Evolutionary conservation across 2,888 invertebrate genomes (phyloP).

Genomic region (Melinopterus prodromus): DNA sequence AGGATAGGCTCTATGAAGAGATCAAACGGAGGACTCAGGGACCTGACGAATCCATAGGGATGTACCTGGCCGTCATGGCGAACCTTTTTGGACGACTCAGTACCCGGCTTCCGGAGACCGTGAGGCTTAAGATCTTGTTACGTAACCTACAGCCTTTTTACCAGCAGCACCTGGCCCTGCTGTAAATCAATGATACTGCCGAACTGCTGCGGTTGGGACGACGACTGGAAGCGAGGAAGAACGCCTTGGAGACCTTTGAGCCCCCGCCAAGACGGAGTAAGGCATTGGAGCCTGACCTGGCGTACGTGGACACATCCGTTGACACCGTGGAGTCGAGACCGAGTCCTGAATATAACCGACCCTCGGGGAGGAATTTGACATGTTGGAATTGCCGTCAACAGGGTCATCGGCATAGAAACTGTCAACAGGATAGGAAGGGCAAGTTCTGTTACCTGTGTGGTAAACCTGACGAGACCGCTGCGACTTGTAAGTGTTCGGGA

Average conservation of each 20-base stretch:
- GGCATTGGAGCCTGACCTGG: constrained; percentile 29
- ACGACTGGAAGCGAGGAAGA: constrained; percentile 20
- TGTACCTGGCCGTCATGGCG: constrained; percentile 36
- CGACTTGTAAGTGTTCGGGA: constrained; percentile 32
- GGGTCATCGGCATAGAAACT: too few relatives aligned
- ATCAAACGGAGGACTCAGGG: constrained; percentile 38
- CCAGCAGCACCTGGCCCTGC: constrained; percentile 21
- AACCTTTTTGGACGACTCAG: constrained; percentile 33
- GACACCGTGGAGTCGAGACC: too few relatives aligned
- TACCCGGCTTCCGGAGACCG: constrained; percentile 18
- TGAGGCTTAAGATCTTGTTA: constrained; percentile 24
- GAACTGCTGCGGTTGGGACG: constrained; percentile 26
- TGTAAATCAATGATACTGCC: constrained; percentile 13
- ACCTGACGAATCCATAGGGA: constrained; percentile 33
- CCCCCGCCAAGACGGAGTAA: constrained; percentile 5
- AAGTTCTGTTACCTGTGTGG: constrained; percentile 29
- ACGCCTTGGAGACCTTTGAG: constrained; percentile 7
- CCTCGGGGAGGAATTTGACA: neutral
- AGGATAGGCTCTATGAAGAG: constrained; percentile 31
- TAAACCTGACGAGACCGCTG: neutral
- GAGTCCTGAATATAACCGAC: too few relatives aligned
- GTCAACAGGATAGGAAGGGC: constrained; percentile 9
- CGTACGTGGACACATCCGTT: constrained; percentile 17
- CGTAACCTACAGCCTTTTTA: constrained; percentile 31
- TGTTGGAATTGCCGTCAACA: constrained; percentile 38